phyloP scores from a whole-genome alignment of 2,888 invertebrate species.

The Hermaeophaga mercurialis region DNA sequence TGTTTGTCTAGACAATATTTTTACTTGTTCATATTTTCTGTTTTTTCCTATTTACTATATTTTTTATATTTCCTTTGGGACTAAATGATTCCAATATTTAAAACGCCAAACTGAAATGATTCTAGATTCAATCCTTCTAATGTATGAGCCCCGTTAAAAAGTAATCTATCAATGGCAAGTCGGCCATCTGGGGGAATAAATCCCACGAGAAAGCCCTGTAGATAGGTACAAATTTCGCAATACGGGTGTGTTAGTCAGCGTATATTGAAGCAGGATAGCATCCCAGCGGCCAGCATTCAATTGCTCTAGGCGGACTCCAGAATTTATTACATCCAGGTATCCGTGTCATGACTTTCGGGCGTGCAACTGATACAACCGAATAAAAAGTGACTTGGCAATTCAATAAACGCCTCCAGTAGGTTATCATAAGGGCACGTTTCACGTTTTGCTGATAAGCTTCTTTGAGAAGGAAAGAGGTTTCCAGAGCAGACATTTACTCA shows the following conservation, averaged over 20 bases:
- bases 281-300: slow-evolving; percentile 45
- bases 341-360: slow-evolving; percentile 39
- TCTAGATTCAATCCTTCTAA: slow-evolving; percentile 5
- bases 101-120: slow-evolving; percentile 10
- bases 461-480: not conserved
- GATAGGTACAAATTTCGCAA: slow-evolving; percentile 27
- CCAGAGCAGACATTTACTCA: not conserved
- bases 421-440: slow-evolving; percentile 43
- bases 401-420: slow-evolving; percentile 44
- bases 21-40: too few species aligned
- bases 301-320: slow-evolving; percentile 41
- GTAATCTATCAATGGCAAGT: slow-evolving; percentile 20
- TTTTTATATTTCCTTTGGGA: too few species aligned
- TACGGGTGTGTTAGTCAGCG: slow-evolving; percentile 30
- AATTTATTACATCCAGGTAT: slow-evolving; percentile 38
- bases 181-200: slow-evolving; percentile 13
- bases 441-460: slow-evolving; percentile 43
- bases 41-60: too few species aligned
- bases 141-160: slow-evolving; percentile 14
- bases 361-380: slow-evolving; percentile 39
- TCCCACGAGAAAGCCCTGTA: slow-evolving; percentile 16
- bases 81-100: slow-evolving; percentile 10
- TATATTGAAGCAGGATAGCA: slow-evolving; percentile 43
- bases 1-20: too few species aligned
- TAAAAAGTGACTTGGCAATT: slow-evolving; percentile 48